These are phyloP conservation scores for Pseudomyrmex gracilis DNA, from an alignment of 1,140 invertebrate genomes.

Conservation along the genomic window DNA sequence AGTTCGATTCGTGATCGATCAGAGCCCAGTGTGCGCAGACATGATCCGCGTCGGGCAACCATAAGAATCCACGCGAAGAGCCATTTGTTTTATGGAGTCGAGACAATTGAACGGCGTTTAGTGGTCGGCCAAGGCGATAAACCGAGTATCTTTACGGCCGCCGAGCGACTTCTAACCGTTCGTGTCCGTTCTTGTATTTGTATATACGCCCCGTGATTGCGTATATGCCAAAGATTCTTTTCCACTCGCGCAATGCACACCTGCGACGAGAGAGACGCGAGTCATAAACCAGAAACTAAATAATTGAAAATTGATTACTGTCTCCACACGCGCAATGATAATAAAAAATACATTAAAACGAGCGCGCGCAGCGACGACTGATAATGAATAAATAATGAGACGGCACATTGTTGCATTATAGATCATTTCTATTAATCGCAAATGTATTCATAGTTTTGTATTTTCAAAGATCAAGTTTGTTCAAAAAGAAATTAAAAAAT, in stretches of 20 bases:
- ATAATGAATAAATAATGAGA: too few relatives aligned
- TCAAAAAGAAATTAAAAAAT: background rate
- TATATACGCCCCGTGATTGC: background rate
- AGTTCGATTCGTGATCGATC: constrained; percentile 36
- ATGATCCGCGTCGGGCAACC: constrained; percentile 13
- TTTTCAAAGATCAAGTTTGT: too few relatives aligned
- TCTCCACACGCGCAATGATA: background rate
- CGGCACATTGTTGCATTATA: too few relatives aligned
- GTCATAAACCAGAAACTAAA: constrained; percentile 5
- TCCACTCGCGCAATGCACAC: constrained; percentile 3
- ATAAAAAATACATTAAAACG: too few relatives aligned
- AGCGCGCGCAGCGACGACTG: too few relatives aligned
- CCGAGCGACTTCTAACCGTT: constrained; percentile 48
- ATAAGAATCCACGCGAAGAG: constrained; percentile 29
- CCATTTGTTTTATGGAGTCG: constrained; percentile 65
- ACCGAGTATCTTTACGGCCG: constrained; percentile 72
- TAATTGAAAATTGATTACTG: constrained; percentile 16
- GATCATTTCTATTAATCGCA: too few relatives aligned
- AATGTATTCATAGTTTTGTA: too few relatives aligned
- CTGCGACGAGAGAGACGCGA: background rate
- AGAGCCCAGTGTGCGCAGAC: background rate
- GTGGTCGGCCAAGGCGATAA: constrained; percentile 56
- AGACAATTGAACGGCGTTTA: constrained; percentile 73
- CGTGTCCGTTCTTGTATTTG: constrained; percentile 1
- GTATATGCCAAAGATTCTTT: background rate